Conservation (phyloP, 2,113 vertebrate species). For the Prietella phreatophila region DNA sequence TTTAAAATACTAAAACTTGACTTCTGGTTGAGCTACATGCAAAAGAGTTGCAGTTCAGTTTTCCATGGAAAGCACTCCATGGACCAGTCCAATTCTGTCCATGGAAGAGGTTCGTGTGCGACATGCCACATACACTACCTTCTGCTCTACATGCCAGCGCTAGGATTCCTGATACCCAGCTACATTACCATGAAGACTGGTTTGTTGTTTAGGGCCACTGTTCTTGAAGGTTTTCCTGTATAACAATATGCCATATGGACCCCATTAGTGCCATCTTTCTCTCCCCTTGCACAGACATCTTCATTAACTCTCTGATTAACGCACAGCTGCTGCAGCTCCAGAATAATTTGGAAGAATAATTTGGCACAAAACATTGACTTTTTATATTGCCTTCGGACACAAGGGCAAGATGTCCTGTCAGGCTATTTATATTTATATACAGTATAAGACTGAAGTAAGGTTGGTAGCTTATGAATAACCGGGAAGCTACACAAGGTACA, state of each 20-base stretch:
- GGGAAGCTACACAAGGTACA: background rate
- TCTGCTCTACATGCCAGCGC: background rate
- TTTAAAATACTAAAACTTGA: background rate
- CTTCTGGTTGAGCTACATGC: background rate
- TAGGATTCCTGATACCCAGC: background rate
- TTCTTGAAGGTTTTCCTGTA: conserved; percentile 1
- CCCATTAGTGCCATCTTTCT: conserved; percentile 42
- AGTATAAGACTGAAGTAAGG: background rate
- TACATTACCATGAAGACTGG: background rate
- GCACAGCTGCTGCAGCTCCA: conserved; percentile 20
- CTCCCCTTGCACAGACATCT: conserved; percentile 27
- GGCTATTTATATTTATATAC: background rate
- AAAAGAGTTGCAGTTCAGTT: background rate
- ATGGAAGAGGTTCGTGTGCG: background rate
- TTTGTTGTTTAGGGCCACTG: background rate
- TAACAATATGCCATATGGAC: conserved; percentile 51
- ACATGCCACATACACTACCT: background rate
- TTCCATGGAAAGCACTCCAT: background rate
- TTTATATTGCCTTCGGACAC: background rate
- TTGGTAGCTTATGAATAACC: background rate
- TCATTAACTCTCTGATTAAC: conserved; percentile 8
- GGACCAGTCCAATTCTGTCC: too few relatives aligned
- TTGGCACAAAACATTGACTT: conserved; percentile 21
- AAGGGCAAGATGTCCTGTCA: background rate
- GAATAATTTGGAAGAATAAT: conserved; percentile 27